These are phyloP conservation scores for Caenorhabditis virilis DNA, from an alignment of 2,888 invertebrate genomes.

Conservation along the genomic window DNA sequence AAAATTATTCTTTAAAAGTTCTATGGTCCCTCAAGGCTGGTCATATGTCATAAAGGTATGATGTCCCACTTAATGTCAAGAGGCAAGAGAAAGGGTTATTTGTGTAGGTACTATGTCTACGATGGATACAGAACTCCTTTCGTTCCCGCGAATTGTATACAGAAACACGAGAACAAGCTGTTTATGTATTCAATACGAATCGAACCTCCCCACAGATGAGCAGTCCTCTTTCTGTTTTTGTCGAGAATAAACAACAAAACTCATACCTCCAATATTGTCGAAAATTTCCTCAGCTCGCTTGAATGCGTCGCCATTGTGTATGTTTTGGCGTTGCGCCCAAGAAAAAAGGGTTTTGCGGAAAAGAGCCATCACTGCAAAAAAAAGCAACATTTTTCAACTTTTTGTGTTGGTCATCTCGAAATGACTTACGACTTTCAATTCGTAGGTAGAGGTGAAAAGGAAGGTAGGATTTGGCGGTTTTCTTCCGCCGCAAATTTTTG, in stretches of 20 bases:
- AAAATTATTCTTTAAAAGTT: not conserved
- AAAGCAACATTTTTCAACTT: not conserved
- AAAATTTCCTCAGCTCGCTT: constrained; percentile 25
- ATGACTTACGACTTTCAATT: constrained; percentile 69
- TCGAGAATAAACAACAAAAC: too few species aligned
- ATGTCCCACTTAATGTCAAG: constrained; percentile 5
- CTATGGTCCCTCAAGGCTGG: not conserved
- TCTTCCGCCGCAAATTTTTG: constrained; percentile 50
- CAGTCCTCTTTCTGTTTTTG: too few species aligned
- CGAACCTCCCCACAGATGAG: too few species aligned
- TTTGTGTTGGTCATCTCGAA: not conserved
- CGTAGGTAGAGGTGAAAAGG: constrained; percentile 70
- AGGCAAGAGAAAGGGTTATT: too few species aligned
- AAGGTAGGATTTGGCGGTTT: constrained; percentile 64
- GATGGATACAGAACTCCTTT: too few species aligned
- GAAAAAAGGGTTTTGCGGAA: constrained; percentile 17
- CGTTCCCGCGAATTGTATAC: too few species aligned
- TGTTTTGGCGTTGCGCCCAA: constrained; percentile 18
- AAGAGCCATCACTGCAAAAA: constrained; percentile 14
- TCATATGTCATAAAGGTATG: too few species aligned
- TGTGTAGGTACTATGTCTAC: too few species aligned
- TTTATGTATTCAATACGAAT: too few species aligned
- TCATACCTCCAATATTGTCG: constrained; percentile 28
- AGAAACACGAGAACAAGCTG: too few species aligned
- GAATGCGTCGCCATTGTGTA: constrained; percentile 11